phyloP scores from a whole-genome alignment of 2,113 vertebrate genomes.

The Tetrao urogallus region DNA sequence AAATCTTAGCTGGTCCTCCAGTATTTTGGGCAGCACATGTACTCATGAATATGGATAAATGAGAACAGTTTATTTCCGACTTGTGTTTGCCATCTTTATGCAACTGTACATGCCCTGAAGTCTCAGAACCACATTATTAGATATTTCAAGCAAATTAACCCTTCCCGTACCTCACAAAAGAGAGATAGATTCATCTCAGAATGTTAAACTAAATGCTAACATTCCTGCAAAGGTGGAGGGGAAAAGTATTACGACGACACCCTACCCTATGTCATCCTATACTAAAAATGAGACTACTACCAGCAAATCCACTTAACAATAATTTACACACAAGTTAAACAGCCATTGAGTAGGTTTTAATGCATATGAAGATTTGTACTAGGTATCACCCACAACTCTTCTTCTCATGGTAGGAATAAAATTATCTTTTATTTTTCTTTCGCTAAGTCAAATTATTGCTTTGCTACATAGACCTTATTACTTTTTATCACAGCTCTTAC shows the following conservation, averaged over 20 bases:
- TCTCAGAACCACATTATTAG: not conserved
- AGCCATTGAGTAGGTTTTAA: not conserved
- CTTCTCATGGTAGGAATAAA: accelerated
- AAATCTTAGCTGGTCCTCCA: not conserved
- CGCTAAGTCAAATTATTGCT: not conserved
- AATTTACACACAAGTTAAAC: not conserved
- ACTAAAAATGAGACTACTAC: not conserved
- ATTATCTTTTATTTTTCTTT: not conserved
- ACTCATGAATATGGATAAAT: not conserved
- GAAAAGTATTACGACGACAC: not conserved
- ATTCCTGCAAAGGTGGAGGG: not conserved
- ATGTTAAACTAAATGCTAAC: not conserved
- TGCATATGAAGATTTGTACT: not conserved
- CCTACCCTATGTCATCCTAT: not conserved
- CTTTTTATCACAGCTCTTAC: not conserved
- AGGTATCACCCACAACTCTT: not conserved
- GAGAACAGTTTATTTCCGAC: not conserved
- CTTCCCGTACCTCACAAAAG: not conserved
- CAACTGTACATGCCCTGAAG: not conserved
- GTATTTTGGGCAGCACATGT: not conserved
- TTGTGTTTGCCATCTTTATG: not conserved
- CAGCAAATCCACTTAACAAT: not conserved
- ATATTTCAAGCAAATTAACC: not conserved
- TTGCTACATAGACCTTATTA: not conserved
- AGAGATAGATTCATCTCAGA: not conserved